Percentiles rank a stretch among this genome's conserved stretches.
phyloP scores from a whole-genome alignment of 1,140 invertebrate species.

The Diachasmimorpha longicaudata region DNA sequence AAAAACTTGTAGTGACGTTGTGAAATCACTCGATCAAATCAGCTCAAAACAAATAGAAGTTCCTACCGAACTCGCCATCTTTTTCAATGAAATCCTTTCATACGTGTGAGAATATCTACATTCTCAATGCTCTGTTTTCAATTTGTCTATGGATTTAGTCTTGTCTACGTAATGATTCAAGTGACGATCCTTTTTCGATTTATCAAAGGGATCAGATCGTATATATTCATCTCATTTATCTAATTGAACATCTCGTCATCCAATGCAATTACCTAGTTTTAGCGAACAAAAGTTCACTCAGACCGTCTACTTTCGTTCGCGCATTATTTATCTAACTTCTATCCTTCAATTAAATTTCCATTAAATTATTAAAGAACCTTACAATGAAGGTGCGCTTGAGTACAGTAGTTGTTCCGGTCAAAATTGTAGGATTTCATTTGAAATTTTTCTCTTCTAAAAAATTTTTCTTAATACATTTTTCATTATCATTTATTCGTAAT shows the following conservation, averaged over 20 bases:
- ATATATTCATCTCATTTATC: neutral
- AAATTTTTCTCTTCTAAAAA: neutral
- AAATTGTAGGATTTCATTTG: neutral
- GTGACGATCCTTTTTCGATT: neutral
- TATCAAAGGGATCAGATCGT: neutral
- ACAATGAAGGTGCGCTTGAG: neutral
- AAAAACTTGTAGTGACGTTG: no score
- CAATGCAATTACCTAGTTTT: neutral
- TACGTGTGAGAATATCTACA: neutral
- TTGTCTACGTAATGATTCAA: neutral
- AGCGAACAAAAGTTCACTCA: neutral
- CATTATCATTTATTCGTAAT: neutral
- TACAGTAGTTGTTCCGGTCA: neutral
- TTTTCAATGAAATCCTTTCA: no score
- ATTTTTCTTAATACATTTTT: neutral
- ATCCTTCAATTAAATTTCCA: neutral
- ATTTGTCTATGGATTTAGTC: neutral
- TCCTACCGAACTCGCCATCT: no score
- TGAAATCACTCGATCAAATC: no score
- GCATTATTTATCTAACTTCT: neutral
- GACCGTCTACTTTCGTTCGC: neutral
- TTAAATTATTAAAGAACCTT: neutral
- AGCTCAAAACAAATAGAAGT: no score
- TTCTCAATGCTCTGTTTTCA: neutral
- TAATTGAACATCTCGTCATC: neutral